phyloP scores from a whole-genome alignment of 2,113 vertebrate species.

The rat (Rattus norvegicus) region DNA sequence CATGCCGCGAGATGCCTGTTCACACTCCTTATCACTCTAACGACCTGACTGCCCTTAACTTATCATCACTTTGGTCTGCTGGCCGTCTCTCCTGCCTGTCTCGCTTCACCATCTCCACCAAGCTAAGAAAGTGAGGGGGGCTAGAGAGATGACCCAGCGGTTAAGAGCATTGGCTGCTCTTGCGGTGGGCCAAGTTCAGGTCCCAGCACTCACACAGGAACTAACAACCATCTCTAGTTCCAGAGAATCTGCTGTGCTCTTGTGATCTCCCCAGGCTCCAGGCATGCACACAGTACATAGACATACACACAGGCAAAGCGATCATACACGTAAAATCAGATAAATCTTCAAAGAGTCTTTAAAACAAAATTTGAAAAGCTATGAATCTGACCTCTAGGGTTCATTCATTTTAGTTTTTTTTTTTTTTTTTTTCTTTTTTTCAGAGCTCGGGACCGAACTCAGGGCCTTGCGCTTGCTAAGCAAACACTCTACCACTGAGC shows the following conservation, averaged over 20 bases:
- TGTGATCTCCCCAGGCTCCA: neutral
- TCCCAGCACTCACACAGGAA: too few species aligned
- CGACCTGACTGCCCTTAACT: neutral
- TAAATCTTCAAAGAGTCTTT: neutral
- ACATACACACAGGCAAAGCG: too few species aligned
- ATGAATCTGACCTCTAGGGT: neutral
- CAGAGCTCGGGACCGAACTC: too few species aligned
- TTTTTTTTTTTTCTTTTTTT: too few species aligned
- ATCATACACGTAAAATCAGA: neutral
- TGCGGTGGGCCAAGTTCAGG: neutral
- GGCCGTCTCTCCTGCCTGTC: neutral
- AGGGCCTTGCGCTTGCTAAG: too few species aligned
- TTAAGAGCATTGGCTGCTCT: neutral
- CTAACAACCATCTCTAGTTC: too few species aligned
- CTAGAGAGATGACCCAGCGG: neutral
- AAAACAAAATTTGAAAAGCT: neutral
- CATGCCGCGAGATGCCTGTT: fast-evolving
- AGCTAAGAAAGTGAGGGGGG: neutral
- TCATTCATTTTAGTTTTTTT: neutral
- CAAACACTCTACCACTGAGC: too few species aligned
- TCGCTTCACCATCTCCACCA: neutral
- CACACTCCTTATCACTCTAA: neutral
- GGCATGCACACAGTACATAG: too few species aligned
- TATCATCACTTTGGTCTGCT: neutral
- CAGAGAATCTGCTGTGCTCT: neutral